phyloP scores from a whole-genome alignment of 1,140 invertebrate genomes.

The Tenebrio molitor region DNA sequence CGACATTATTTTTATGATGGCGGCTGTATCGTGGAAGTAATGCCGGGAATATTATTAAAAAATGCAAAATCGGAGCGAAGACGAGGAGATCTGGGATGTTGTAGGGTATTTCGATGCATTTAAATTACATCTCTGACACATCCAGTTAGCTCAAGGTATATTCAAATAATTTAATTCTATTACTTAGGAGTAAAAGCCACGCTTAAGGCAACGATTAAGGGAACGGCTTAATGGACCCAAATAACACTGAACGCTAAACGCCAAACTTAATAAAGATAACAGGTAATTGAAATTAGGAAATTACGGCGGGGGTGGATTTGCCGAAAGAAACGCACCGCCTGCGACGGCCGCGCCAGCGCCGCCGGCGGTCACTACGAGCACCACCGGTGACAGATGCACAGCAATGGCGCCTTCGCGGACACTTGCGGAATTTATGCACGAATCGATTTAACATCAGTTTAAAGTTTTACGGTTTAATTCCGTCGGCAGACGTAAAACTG shows the following conservation, averaged over 20 bases:
- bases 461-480: no score
- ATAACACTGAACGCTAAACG: slow-evolving; percentile 3
- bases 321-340: no score
- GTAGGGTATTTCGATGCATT: background rate
- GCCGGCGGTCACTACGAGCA: no score
- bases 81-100: background rate
- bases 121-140: background rate
- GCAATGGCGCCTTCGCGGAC: no score
- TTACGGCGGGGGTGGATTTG: no score
- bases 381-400: no score
- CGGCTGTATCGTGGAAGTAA: no score
- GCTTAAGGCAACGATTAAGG: slow-evolving; percentile 14
- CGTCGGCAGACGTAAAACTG: no score
- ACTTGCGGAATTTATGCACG: no score
- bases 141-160: background rate
- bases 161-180: slow-evolving; percentile 8
- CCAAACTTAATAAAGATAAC: slow-evolving; percentile 9
- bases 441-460: slow-evolving; percentile 8
- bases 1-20: no score
- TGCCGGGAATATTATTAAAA: slow-evolving; percentile 6
- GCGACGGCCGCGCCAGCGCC: no score
- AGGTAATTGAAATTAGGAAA: slow-evolving; percentile 1
- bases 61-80: slow-evolving; percentile 17
- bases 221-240: slow-evolving; percentile 21
- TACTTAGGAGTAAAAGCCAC: slow-evolving; percentile 2